Evolutionary conservation across 2,797 vertebrate species (phyloP).

Genomic region (Atherinosoma microstoma): DNA sequence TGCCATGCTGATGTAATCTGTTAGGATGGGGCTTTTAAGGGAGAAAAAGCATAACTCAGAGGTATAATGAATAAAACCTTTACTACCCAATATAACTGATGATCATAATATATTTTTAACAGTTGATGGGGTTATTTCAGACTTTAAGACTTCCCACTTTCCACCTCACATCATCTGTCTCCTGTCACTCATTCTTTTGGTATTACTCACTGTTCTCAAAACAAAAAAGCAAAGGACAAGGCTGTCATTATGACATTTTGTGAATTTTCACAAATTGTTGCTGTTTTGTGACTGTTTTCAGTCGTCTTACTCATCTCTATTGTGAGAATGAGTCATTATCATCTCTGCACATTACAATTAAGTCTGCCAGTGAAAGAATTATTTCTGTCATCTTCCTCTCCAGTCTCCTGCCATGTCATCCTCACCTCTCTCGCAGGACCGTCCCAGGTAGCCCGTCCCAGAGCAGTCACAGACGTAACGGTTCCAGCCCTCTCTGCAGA

Average conservation of each 20-base stretch:
- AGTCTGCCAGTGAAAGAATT: conserved; percentile 5
- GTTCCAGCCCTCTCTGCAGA: conserved; percentile 98
- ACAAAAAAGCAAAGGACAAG: conserved; percentile 54
- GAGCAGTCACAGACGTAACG: conserved; percentile 97
- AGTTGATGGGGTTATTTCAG: conserved; percentile 55
- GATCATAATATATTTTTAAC: conserved; percentile 54
- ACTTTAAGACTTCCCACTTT: conserved; percentile 44
- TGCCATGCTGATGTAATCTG: conserved; percentile 47
- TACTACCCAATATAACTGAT: conserved; percentile 53
- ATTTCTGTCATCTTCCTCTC: conserved; percentile 2
- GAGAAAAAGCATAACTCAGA: conserved; percentile 50
- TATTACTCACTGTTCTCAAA: conserved; percentile 51
- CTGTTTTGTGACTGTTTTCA: conserved; percentile 47
- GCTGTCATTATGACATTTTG: conserved; percentile 44
- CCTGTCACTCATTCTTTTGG: conserved; percentile 49
- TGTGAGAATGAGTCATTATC: conserved; percentile 36
- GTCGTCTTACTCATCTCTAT: conserved; percentile 40
- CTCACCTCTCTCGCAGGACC: conserved; percentile 97
- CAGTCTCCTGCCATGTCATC: not conserved
- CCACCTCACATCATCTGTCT: conserved; percentile 47
- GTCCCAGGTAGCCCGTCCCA: conserved; percentile 95
- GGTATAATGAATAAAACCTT: conserved; percentile 56
- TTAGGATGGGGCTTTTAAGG: conserved; percentile 35
- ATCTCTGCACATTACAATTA: conserved; percentile 18
- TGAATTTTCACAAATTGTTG: conserved; percentile 37